These are phyloP conservation scores for Myotis myotis DNA, from an alignment of 2,797 vertebrate species.

Conservation along the genomic window DNA sequence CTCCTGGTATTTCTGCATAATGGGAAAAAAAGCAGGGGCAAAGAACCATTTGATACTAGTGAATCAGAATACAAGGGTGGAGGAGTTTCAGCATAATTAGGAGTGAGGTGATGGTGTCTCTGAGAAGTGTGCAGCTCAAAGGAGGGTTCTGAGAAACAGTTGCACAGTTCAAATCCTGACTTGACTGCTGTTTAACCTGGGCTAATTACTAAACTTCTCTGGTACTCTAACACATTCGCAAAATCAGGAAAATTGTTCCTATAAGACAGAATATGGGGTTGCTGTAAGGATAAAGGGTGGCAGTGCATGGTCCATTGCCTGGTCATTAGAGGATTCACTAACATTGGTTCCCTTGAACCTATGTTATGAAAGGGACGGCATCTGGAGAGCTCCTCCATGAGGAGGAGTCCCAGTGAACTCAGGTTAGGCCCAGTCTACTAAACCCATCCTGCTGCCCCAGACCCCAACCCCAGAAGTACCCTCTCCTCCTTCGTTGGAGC, in stretches of 20 bases:
- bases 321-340: not conserved
- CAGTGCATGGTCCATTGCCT: not conserved
- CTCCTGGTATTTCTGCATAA: not conserved
- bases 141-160: not conserved
- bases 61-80: not conserved
- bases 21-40: not conserved
- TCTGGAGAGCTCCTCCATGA: not conserved
- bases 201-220: not conserved
- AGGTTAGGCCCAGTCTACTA: not conserved
- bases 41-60: not conserved
- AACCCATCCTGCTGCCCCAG: not conserved
- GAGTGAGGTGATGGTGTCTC: not conserved
- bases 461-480: not conserved
- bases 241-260: not conserved
- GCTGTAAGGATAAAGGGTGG: not conserved
- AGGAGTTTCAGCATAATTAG: not conserved
- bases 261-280: not conserved
- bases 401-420: not conserved
- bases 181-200: not conserved
- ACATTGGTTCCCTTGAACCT: not conserved
- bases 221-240: not conserved
- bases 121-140: not conserved
- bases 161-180: not conserved
- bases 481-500: not conserved
- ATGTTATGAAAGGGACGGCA: not conserved